Conservation (phyloP, 2,113 vertebrate genomes). For the Gadus chalcogrammus region DNA sequence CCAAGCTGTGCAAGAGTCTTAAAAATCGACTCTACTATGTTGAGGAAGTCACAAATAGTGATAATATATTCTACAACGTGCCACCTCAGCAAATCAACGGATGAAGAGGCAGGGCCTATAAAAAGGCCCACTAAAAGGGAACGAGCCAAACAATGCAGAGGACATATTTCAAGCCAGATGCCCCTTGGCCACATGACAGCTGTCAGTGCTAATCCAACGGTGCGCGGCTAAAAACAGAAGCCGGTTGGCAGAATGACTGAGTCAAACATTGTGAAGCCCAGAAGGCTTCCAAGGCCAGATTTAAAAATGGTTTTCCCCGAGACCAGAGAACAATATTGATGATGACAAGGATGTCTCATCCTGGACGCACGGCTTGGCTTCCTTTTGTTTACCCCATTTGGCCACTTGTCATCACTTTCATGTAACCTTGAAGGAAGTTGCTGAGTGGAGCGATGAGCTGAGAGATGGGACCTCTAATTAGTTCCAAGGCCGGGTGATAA, state of each 20-base stretch:
- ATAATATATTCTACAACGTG: too few relatives aligned
- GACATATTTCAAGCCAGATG: conserved; percentile 38
- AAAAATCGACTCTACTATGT: too few relatives aligned
- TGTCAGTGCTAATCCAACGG: conserved; percentile 28
- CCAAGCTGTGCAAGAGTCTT: too few relatives aligned
- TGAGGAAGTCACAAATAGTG: too few relatives aligned
- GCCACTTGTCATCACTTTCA: conserved; percentile 43
- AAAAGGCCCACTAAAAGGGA: conserved; percentile 1
- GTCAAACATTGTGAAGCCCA: conserved; percentile 26
- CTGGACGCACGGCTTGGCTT: conserved; percentile 20
- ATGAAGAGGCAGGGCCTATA: conserved; percentile 15
- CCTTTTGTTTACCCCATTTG: conserved; percentile 53
- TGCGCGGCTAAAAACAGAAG: conserved; percentile 35
- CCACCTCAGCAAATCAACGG: too few relatives aligned
- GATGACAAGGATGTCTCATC: conserved; percentile 14
- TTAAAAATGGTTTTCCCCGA: conserved; percentile 34
- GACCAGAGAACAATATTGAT: conserved; percentile 33
- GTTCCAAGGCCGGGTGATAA: conserved; percentile 60
- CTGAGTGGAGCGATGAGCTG: conserved; percentile 47
- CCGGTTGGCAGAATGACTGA: conserved; percentile 22
- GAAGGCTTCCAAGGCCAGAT: conserved; percentile 2
- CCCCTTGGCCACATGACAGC: conserved; percentile 24
- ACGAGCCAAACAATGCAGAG: conserved; percentile 24
- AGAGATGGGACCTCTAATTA: conserved; percentile 68
- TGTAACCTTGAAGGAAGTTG: conserved; percentile 64